Conservation (phyloP, 2,113 vertebrate genomes). For the Pygathrix nemaeus region DNA sequence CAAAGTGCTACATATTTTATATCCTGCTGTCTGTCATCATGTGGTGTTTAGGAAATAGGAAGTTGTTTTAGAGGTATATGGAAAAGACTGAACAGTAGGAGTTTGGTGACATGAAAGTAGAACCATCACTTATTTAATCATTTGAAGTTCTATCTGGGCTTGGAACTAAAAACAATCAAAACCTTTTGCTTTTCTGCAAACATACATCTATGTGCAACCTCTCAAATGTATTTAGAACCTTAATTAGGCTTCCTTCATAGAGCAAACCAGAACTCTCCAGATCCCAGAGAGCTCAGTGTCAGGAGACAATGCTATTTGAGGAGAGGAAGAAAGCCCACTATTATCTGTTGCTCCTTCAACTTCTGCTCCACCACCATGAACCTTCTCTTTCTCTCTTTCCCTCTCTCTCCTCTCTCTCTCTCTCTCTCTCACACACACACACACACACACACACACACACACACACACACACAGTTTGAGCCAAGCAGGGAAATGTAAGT, state of each 20-base stretch:
- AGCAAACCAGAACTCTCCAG: not conserved
- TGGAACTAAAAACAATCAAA: not conserved
- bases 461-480: not conserved
- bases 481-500: not conserved
- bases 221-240: not conserved
- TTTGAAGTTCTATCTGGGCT: not conserved
- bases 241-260: not conserved
- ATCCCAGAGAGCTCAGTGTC: not conserved
- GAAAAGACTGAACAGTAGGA: not conserved
- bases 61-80: not conserved
- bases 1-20: not conserved
- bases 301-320: not conserved
- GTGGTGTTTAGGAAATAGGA: not conserved
- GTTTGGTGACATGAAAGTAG: not conserved
- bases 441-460: too few species aligned
- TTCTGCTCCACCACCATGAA: not conserved
- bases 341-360: not conserved
- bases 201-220: not conserved
- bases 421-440: too few species aligned
- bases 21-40: not conserved
- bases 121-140: not conserved
- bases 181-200: not conserved
- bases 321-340: not conserved
- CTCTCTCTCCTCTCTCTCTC: too few species aligned
- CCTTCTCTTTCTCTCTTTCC: too few species aligned